These are phyloP conservation scores for Rhingia rostrata DNA, from an alignment of 2,888 invertebrate species.

Conservation along the genomic window DNA sequence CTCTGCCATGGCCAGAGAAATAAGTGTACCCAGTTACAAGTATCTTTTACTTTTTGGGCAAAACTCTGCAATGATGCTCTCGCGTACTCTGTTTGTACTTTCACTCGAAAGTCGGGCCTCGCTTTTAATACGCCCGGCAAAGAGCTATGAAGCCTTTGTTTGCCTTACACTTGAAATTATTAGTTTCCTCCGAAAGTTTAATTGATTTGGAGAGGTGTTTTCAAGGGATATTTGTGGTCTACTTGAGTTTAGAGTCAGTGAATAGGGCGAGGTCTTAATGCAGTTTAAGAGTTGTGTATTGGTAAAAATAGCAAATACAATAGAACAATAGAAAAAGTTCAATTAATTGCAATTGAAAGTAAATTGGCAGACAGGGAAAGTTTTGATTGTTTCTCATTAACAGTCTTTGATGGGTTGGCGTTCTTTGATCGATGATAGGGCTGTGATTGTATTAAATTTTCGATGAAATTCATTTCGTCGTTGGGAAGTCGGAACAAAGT, in stretches of 20 bases:
- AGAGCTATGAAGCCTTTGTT: slow-evolving; percentile 69
- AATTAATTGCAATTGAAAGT: slow-evolving; percentile 19
- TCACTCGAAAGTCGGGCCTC: slow-evolving; percentile 8
- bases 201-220: slow-evolving; percentile 77
- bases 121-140: neutral
- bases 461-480: no score
- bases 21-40: neutral
- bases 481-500: no score
- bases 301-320: neutral
- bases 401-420: neutral
- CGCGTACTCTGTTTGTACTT: neutral
- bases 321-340: neutral
- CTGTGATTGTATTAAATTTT: no score
- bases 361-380: slow-evolving; percentile 16
- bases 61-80: neutral
- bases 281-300: neutral
- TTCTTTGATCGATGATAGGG: neutral
- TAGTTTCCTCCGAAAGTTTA: slow-evolving; percentile 79
- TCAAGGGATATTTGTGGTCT: slow-evolving; percentile 26
- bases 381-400: slow-evolving; percentile 1
- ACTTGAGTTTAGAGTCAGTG: slow-evolving; percentile 10
- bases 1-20: neutral
- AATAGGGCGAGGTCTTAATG: neutral
- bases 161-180: slow-evolving; percentile 80
- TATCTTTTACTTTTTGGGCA: neutral